Evolutionary conservation across 1,140 invertebrate genomes (phyloP), one percentile per base, ranked within the genome.

Genomic region (Ostrea denselamellosa): DNA sequence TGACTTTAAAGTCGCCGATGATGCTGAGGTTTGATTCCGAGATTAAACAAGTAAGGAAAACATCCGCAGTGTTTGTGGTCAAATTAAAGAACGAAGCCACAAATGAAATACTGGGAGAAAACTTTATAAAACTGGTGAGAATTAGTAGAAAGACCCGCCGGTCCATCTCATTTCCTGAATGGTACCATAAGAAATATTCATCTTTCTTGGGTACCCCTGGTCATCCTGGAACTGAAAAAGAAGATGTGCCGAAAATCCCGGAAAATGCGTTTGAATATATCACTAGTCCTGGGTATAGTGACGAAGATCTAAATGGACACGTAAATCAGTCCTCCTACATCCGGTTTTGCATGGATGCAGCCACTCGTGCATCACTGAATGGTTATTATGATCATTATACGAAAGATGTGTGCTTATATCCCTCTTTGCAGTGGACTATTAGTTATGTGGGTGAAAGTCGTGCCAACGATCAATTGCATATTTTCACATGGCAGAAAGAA

Each of bases 331-430:
- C 88, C 14, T 85, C 44, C 8, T 89, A 86, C 44, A 54, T 87
- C 1, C 83, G 62, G 62, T 87, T 89, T n/a, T 89, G 85, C 58
- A 89, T 86, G 52, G 88, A 89, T 22, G 86, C 82, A 71, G 85
- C 85, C 0, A 85, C 88, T 1, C 54, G 62, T 28, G 88, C 88
- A 22, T n/a, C 83, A 9, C 34, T 56, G 53, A 22, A 22, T 9
- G 88, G 88, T 9, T 62, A 85, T 51, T 85, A 84, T 52, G 82
- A 62, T 4, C 65, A 81, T n/a, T 89, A 25, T 51, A 85, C 83
- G 19, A 34, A 44, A 5, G 88, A 89, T 25, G 87, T 89, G 88
- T 89, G 88, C 52, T 62, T 28, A 34, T 89, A 58, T 85, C 65
- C 83, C 9, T 54, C 86, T 19, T 34, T 84, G 25, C 52, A 82